Percentiles rank a stretch among this genome's conserved stretches.
Evolutionary conservation across 2,888 invertebrate species (phyloP).

Genomic region (Archips xylosteana): DNA sequence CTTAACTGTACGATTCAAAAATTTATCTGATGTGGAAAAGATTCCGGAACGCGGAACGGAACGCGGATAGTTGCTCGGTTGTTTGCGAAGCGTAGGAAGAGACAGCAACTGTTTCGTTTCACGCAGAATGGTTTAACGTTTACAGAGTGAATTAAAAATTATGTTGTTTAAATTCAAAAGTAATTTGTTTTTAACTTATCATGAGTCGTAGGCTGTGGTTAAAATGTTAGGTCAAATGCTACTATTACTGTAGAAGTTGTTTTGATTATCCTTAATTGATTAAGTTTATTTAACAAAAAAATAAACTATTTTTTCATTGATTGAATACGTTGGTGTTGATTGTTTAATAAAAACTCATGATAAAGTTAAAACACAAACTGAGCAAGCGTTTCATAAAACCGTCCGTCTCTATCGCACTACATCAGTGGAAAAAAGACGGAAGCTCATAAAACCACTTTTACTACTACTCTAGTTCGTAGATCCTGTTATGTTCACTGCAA

Average conservation of each 20-base stretch:
- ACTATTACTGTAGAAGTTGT: background rate
- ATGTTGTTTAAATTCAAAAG: background rate
- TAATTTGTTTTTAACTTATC: background rate
- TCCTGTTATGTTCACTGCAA: constrained; percentile 34
- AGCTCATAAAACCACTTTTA: background rate
- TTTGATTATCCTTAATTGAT: too few species aligned
- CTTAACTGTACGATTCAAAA: constrained; percentile 21
- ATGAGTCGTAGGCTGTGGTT: background rate
- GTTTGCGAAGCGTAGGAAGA: background rate
- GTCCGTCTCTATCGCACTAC: background rate
- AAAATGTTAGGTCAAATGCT: background rate
- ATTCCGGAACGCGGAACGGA: constrained; percentile 33
- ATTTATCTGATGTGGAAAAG: constrained; percentile 27
- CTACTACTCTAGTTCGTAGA: constrained; percentile 6
- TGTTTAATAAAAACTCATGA: constrained; percentile 12
- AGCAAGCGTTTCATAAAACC: background rate
- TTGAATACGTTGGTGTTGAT: background rate
- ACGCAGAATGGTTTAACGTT: background rate
- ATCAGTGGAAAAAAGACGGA: background rate
- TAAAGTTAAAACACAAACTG: background rate
- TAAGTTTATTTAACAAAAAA: too few species aligned
- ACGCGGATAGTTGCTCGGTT: constrained; percentile 1
- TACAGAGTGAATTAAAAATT: background rate
- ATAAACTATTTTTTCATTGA: background rate
- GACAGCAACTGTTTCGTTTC: constrained; percentile 10